Conservation (phyloP, 2,113 vertebrate species). For the Pipa parva region DNA sequence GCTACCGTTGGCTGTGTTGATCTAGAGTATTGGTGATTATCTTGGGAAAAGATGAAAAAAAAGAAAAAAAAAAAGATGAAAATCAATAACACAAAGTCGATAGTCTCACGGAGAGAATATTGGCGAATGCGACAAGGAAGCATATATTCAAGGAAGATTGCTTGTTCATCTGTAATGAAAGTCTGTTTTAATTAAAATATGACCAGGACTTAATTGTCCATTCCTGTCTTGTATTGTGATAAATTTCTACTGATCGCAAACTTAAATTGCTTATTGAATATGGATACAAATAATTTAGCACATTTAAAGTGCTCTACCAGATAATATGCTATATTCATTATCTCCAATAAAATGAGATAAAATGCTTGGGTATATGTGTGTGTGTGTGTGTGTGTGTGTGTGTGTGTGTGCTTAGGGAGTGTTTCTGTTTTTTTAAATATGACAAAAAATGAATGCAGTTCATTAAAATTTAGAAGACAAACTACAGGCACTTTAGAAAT, state of each 20-base stretch:
- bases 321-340: conserved; percentile 1
- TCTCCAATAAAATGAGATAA: not conserved
- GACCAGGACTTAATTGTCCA: conserved; percentile 28
- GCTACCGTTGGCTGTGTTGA: conserved; percentile 19
- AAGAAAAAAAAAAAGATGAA: conserved; percentile 39
- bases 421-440: no score
- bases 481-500: no score
- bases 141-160: conserved; percentile 30
- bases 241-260: conserved; percentile 18
- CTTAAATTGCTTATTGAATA: conserved; percentile 28
- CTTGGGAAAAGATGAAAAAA: conserved; percentile 28
- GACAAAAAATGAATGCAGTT: no score
- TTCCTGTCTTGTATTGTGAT: conserved; percentile 33
- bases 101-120: conserved; percentile 39
- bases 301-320: conserved; percentile 15
- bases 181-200: conserved; percentile 37
- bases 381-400: no score
- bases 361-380: not conserved
- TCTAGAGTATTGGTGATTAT: conserved; percentile 31
- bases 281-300: conserved; percentile 8
- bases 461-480: no score
- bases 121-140: conserved; percentile 36
- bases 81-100: not conserved
- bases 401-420: no score
- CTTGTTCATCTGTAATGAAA: conserved; percentile 14